Evolutionary conservation across 2,888 invertebrate species (phyloP).

Genomic region (Mesopsocus fuscifrons): DNA sequence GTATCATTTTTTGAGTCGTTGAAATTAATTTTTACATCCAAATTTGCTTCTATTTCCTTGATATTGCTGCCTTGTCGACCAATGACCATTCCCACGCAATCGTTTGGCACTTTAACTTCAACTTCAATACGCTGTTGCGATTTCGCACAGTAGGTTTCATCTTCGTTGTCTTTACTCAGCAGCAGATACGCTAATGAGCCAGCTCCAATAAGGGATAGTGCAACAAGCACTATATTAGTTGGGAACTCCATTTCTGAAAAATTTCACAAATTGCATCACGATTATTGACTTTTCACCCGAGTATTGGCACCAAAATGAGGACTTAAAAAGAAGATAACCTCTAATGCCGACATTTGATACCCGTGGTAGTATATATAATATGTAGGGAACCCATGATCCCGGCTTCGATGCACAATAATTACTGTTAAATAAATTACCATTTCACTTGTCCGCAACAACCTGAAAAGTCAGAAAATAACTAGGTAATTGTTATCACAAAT

Average conservation of each 20-base stretch:
- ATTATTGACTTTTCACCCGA: too few relatives aligned
- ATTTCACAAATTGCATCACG: too few relatives aligned
- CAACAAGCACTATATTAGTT: neutral
- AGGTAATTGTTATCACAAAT: too few relatives aligned
- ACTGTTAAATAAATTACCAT: too few relatives aligned
- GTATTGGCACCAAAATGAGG: too few relatives aligned
- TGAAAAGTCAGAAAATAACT: too few relatives aligned
- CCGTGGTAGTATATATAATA: too few relatives aligned
- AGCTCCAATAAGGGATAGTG: neutral
- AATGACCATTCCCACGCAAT: slow-evolving; percentile 25
- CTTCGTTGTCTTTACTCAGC: slow-evolving; percentile 15
- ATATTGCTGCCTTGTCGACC: slow-evolving; percentile 57
- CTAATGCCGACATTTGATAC: too few relatives aligned
- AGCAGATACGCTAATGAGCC: slow-evolving; percentile 8
- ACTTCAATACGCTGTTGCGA: slow-evolving; percentile 15
- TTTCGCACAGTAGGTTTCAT: slow-evolving; percentile 15
- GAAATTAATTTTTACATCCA: slow-evolving; percentile 40
- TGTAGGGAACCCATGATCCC: too few relatives aligned
- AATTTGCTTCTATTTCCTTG: slow-evolving; percentile 50
- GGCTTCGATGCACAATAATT: too few relatives aligned
- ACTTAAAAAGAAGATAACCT: too few relatives aligned
- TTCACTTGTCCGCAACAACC: too few relatives aligned
- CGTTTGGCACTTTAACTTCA: slow-evolving; percentile 22
- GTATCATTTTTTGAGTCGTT: slow-evolving; percentile 28
- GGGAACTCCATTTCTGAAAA: neutral